phyloP scores from a whole-genome alignment of 2,888 invertebrate species.

The Drosophila nr. fundita region DNA sequence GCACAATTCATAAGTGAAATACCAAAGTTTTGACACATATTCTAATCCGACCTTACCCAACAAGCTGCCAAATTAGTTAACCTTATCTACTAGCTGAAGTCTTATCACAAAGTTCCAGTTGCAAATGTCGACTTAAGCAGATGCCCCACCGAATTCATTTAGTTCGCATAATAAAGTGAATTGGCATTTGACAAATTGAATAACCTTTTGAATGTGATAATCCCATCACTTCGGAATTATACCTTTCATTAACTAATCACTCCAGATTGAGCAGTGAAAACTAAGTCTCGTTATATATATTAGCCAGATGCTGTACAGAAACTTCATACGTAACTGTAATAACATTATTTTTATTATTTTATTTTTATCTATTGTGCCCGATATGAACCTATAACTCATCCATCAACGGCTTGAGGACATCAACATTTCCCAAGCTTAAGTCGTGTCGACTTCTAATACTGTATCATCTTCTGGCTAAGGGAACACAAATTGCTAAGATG shows the following conservation, averaged over 20 bases:
- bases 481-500: background rate
- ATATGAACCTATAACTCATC: background rate
- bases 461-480: background rate
- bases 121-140: background rate
- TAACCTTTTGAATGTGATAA: background rate
- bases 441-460: background rate
- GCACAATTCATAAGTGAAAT: constrained; percentile 40
- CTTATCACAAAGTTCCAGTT: background rate
- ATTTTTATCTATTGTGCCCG: background rate
- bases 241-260: background rate
- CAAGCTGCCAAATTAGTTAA: background rate
- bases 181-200: constrained; percentile 4
- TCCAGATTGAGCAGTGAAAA: background rate
- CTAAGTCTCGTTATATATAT: background rate
- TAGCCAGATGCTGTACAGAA: background rate
- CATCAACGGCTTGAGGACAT: background rate
- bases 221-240: background rate
- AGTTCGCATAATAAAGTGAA: constrained; percentile 1
- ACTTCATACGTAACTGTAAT: background rate
- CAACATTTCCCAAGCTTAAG: background rate
- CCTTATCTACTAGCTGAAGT: background rate
- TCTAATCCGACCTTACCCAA: background rate
- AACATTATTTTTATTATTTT: background rate
- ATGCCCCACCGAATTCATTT: background rate
- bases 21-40: constrained; percentile 38